These are phyloP conservation scores for Bugula neritina DNA, from an alignment of 2,888 invertebrate species.

Conservation along the genomic window DNA sequence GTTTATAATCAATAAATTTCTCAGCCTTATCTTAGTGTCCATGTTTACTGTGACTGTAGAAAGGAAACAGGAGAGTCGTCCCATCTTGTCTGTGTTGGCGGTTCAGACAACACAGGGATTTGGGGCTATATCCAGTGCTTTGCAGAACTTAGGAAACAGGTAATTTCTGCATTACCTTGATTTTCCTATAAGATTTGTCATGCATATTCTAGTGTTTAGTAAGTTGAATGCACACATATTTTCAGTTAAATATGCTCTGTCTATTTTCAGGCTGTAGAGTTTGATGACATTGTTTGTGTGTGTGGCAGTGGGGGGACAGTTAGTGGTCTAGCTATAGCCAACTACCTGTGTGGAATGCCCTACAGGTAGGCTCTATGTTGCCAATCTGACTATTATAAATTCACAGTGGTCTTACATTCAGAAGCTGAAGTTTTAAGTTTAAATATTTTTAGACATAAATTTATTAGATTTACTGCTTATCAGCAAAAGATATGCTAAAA, in stretches of 20 bases:
- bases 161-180: no score
- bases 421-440: no score
- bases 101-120: constrained; percentile 42
- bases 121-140: constrained; percentile 45
- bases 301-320: constrained; percentile 49
- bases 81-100: constrained; percentile 45
- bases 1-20: no score
- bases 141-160: constrained; percentile 39
- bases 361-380: constrained; percentile 7
- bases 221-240: no score
- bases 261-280: constrained; percentile 27
- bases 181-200: no score
- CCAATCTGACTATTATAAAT: no score
- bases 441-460: no score
- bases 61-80: constrained; percentile 35
- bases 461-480: background rate
- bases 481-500: background rate
- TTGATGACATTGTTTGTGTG: constrained; percentile 45
- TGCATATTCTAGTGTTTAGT: no score
- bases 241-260: no score
- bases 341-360: constrained; percentile 34
- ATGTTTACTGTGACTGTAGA: background rate
- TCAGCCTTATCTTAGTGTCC: no score
- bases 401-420: background rate
- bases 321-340: constrained; percentile 44